A percentile compares a stretch with the other conserved stretches of the same genome.
These are phyloP conservation scores for Glossophaga mutica DNA, from an alignment of 2,797 vertebrate genomes.

Conservation along the genomic window DNA sequence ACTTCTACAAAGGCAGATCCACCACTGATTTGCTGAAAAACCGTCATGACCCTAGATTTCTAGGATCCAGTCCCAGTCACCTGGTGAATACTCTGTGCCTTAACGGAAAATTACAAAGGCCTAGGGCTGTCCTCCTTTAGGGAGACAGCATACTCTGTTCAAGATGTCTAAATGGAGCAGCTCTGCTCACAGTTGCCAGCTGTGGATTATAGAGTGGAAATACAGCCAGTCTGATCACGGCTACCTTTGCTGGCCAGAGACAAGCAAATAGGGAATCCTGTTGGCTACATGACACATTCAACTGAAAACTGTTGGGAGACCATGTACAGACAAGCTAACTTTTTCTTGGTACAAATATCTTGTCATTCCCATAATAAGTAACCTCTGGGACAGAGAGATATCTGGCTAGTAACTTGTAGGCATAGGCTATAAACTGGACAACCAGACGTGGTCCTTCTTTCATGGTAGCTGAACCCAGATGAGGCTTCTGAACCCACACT, in stretches of 20 bases:
- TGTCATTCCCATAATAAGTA: neutral
- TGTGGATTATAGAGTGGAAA: neutral
- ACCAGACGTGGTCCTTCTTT: neutral
- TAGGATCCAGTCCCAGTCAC: neutral
- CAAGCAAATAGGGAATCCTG: neutral
- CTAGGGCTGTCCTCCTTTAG: neutral
- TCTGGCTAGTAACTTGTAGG: neutral
- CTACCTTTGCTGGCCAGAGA: neutral
- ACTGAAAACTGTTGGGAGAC: neutral
- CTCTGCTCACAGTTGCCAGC: neutral
- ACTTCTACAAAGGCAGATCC: neutral
- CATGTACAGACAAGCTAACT: fast-evolving
- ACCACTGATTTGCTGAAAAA: neutral
- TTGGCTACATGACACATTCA: neutral
- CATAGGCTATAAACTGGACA: neutral
- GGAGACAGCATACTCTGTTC: neutral
- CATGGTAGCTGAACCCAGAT: neutral
- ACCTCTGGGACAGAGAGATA: neutral
- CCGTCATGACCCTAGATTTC: neutral
- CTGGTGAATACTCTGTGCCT: neutral
- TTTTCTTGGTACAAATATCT: neutral
- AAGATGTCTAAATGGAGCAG: too few relatives aligned
- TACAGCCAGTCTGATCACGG: neutral
- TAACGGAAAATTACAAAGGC: neutral
- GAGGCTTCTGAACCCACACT: neutral